These are phyloP conservation scores for Temnothorax unifasciatus DNA, from an alignment of 2,888 invertebrate genomes.

Conservation along the genomic window DNA sequence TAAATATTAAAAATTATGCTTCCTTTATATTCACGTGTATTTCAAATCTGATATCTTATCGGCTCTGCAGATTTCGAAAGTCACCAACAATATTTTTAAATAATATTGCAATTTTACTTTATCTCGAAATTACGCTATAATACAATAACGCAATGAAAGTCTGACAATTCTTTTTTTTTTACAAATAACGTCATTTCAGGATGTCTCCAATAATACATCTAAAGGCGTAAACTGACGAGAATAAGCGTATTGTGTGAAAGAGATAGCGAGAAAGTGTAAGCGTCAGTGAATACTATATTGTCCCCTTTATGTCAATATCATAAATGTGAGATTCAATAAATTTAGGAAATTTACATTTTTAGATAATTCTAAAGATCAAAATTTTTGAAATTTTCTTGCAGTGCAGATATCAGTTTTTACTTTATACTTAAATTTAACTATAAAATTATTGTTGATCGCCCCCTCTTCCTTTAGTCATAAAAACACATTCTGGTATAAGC, in stretches of 20 bases:
- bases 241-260: conserved; percentile 16
- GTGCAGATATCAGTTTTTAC: no score
- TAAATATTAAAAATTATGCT: neutral
- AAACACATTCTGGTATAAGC: no score
- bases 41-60: neutral
- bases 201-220: conserved; percentile 33
- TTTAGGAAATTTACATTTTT: no score
- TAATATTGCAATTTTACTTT: conserved; percentile 27
- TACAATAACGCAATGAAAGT: conserved; percentile 27
- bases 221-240: conserved; percentile 12
- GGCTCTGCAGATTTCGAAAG: conserved; percentile 23
- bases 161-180: conserved; percentile 47
- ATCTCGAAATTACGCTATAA: neutral
- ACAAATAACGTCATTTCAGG: conserved; percentile 5
- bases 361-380: no score
- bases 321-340: no score
- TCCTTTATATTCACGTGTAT: neutral
- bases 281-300: conserved; percentile 4
- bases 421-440: no score
- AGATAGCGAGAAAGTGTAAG: conserved; percentile 30
- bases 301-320: no score
- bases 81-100: neutral
- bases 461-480: no score
- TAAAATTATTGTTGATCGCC: no score
- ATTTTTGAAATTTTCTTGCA: no score